Evolutionary conservation across 2,888 invertebrate genomes (phyloP).

Genomic region (Sussaba pulchella): DNA sequence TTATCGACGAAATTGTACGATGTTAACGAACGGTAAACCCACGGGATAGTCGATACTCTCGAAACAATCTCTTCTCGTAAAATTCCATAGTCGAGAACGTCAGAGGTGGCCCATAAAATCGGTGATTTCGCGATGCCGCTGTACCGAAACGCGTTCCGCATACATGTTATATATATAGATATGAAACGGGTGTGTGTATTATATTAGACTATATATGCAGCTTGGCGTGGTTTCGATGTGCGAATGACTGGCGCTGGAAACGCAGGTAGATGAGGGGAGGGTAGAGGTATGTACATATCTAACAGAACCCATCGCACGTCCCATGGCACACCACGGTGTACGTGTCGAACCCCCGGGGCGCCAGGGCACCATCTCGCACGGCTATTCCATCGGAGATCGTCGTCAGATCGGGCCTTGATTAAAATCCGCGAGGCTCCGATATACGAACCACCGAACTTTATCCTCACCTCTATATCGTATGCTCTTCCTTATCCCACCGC

Average conservation of each 20-base stretch:
- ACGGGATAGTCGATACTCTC: constrained; percentile 74
- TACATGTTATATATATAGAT: too few relatives aligned
- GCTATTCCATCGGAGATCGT: constrained; percentile 80
- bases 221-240: constrained; percentile 33
- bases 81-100: constrained; percentile 82
- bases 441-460: constrained; percentile 82
- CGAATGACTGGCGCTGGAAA: constrained; percentile 46
- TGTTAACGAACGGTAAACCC: constrained; percentile 26
- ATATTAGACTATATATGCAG: constrained; percentile 35
- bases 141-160: constrained; percentile 54
- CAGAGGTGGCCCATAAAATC: constrained; percentile 83
- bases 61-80: constrained; percentile 83
- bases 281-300: constrained; percentile 63
- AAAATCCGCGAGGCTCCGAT: constrained; percentile 83
- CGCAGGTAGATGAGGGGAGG: constrained; percentile 46
- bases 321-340: constrained; percentile 77
- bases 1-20: constrained; percentile 29
- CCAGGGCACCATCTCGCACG: constrained; percentile 82
- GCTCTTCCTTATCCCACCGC: constrained; percentile 42
- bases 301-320: constrained; percentile 63
- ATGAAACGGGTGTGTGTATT: constrained; percentile 48
- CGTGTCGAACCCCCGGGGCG: constrained; percentile 84
- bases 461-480: constrained; percentile 66
- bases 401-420: constrained; percentile 83
- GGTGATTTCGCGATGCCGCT: constrained; percentile 79